Percentiles rank a stretch among this genome's conserved stretches.
These are phyloP conservation scores for Squalus acanthias DNA, from an alignment of 2,797 vertebrate species.

Conservation along the genomic window DNA sequence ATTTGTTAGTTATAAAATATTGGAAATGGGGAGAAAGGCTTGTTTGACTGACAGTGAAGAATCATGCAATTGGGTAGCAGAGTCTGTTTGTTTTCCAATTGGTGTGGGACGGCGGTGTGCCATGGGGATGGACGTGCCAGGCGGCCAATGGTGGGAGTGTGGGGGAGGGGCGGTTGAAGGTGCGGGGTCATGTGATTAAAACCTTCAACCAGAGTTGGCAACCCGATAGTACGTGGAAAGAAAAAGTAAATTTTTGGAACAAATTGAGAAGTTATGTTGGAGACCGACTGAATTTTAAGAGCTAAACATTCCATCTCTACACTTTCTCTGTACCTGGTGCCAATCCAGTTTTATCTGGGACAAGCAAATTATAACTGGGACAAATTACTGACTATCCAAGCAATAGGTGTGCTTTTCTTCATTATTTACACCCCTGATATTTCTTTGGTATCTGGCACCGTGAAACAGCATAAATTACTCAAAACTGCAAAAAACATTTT, in stretches of 20 bases:
- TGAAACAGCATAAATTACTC: not conserved
- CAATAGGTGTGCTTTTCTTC: not conserved
- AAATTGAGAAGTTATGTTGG: not conserved
- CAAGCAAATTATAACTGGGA: not conserved
- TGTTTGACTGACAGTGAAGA: not conserved
- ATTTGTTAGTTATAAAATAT: not conserved
- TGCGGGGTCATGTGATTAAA: not conserved
- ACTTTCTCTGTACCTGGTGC: not conserved
- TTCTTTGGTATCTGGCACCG: not conserved
- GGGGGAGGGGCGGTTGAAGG: not conserved
- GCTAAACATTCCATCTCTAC: not conserved
- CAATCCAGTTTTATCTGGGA: not conserved
- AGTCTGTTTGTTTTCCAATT: not conserved
- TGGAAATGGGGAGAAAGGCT: not conserved
- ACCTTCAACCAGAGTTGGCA: not conserved
- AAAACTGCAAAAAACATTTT: not conserved
- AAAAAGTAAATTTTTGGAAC: not conserved
- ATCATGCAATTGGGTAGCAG: not conserved
- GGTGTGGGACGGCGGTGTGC: no score
- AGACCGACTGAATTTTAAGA: not conserved
- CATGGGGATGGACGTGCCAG: not conserved
- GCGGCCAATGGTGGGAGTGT: not conserved
- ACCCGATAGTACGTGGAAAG: not conserved
- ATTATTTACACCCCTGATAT: not conserved
- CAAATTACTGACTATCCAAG: not conserved